Percentiles rank a stretch among this genome's conserved stretches.
These are phyloP conservation scores for Climacteris rufus DNA, from an alignment of 2,113 vertebrate genomes.

Conservation along the genomic window DNA sequence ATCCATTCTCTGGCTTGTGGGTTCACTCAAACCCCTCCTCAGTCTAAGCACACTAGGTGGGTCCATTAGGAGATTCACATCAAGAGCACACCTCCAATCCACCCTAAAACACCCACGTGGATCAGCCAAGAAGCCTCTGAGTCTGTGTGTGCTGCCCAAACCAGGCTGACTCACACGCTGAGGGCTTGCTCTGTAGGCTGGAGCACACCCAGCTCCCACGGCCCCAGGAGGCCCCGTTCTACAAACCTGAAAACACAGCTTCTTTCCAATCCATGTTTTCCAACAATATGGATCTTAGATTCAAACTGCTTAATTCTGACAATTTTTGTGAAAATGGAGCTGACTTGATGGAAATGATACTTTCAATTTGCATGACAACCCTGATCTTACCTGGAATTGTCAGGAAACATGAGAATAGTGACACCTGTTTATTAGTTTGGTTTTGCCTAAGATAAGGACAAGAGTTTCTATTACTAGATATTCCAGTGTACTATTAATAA, in stretches of 20 bases:
- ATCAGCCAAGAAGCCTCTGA: not conserved
- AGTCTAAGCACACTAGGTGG: not conserved
- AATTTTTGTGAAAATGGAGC: not conserved
- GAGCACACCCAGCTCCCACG: not conserved
- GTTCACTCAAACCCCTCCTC: not conserved
- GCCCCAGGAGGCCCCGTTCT: not conserved
- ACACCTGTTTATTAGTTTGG: not conserved
- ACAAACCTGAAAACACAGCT: not conserved
- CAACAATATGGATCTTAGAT: not conserved
- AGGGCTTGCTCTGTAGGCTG: not conserved
- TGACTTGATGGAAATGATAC: not conserved
- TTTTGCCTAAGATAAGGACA: not conserved
- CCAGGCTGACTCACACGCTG: not conserved
- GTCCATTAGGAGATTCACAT: not conserved
- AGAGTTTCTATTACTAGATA: not conserved
- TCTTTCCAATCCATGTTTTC: not conserved
- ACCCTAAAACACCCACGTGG: not conserved
- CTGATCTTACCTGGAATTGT: not conserved
- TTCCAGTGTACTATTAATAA: not conserved
- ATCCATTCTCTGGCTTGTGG: not conserved
- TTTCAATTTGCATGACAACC: not conserved
- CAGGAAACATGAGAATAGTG: not conserved
- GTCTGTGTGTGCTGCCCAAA: not conserved
- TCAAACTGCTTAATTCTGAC: not conserved
- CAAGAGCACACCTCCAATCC: not conserved